Evolutionary conservation across 2,113 vertebrate species (phyloP), one percentile per base, ranked within the genome.

Genomic region (Prionailurus viverrinus): DNA sequence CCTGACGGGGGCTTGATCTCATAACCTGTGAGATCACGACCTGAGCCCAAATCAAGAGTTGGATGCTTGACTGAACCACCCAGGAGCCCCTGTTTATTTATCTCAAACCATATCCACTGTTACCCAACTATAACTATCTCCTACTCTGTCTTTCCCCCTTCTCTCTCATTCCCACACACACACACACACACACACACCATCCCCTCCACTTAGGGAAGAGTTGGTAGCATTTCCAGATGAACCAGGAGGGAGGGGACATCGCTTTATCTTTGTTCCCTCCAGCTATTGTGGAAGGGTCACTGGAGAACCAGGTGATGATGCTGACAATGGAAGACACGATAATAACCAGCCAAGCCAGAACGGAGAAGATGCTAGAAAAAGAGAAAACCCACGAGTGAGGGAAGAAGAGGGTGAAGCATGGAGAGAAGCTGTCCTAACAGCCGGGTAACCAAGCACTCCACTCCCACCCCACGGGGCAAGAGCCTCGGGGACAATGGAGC

Each of bases 111-210:
- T 10, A 41, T 4, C 48, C 27, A n/a, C 55, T 45, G 2, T 71
- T 36, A 58, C 2, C 36, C n/a, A 33, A 33, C 33, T 11, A 0
- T 0, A 16, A 31, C 12, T 0, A 1, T 45, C 36, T 73, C 41
- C 76, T 9, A 83, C 16, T n/a, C n/a, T 16, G 4, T 31, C 12
- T 48, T 3, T 74, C 13, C 23, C 51, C 73, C 21, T 58, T 41
- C 27, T 51, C 19, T 14, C 45, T 15, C 7, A 15, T 31, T 27
- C 36, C 13, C 48, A 83, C 13, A 81, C 36, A 53, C 45, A 61
- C 33, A 39, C 61, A 53, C 31, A 19, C 12, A 65, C 6, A 27
- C n/a, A 33, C 9, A 33, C 2, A 0, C 53, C 23, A 29, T 74
- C 4, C 1, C 18, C 36, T 10, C 29, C 45, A 74, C 55, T 73